These are phyloP conservation scores for Thamnaconus septentrionalis DNA, from an alignment of 2,113 vertebrate genomes.

Conservation along the genomic window DNA sequence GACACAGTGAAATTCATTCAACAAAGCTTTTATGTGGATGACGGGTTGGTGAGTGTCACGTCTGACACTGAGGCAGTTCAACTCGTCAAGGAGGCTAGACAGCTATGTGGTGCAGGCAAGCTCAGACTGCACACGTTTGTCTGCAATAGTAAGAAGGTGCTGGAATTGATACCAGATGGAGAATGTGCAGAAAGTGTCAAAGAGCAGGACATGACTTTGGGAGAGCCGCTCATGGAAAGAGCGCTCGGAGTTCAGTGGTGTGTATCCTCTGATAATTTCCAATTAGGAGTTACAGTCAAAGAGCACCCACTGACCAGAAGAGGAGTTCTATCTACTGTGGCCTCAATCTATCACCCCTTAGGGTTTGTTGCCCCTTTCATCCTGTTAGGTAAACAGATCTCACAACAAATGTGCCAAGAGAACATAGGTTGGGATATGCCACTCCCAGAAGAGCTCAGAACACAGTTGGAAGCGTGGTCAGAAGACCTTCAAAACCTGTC, in stretches of 20 bases:
- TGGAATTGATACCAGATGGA: neutral
- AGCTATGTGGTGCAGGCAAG: neutral
- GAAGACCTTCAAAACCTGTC: conserved; percentile 7
- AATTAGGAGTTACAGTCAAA: conserved; percentile 8
- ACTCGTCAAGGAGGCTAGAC: neutral
- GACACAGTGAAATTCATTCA: too few relatives aligned
- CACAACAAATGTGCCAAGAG: neutral
- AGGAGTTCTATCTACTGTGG: conserved; percentile 11
- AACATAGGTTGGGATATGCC: neutral
- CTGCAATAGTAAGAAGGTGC: neutral
- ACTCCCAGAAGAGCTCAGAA: neutral
- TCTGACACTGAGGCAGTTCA: neutral
- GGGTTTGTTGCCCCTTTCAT: neutral
- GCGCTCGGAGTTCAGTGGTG: neutral
- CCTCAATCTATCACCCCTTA: conserved; percentile 10
- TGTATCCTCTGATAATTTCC: neutral
- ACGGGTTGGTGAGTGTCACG: conserved; percentile 1
- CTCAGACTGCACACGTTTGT: neutral
- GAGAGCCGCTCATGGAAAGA: neutral
- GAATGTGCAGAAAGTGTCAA: neutral
- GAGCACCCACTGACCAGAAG: conserved; percentile 14
- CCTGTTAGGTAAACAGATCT: neutral
- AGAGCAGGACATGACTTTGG: neutral
- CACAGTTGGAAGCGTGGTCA: conserved; percentile 1
- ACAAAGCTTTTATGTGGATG: conserved; percentile 11